Percentiles rank a stretch among this genome's conserved stretches.
Evolutionary conservation across 2,888 invertebrate genomes (phyloP).

Genomic region (Sussaba pulchella): DNA sequence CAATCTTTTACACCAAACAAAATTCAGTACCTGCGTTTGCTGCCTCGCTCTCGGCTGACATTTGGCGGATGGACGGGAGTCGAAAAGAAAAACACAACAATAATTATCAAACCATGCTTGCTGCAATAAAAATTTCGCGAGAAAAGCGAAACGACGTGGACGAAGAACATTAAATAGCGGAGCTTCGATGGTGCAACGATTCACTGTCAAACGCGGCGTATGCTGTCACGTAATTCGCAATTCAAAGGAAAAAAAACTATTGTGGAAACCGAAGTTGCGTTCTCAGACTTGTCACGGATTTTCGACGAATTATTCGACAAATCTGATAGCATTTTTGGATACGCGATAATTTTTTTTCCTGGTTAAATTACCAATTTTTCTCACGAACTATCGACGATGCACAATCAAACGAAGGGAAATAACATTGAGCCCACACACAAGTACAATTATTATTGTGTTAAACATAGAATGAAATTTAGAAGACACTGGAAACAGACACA

Average conservation of each 20-base stretch:
- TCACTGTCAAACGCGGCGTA: background rate
- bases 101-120: conserved; percentile 74
- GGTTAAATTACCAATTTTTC: background rate
- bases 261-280: background rate
- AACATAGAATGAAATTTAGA: conserved; percentile 46
- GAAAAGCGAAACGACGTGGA: conserved; percentile 46
- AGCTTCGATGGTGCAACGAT: background rate
- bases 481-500: conserved; percentile 34
- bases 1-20: conserved; percentile 43
- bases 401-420: background rate
- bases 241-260: conserved; percentile 14
- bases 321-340: conserved; percentile 3
- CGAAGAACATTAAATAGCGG: conserved; percentile 24
- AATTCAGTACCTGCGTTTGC: conserved; percentile 81
- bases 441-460: conserved; percentile 61
- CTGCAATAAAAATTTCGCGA: conserved; percentile 65
- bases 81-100: conserved; percentile 78
- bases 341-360: conserved; percentile 8
- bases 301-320: background rate
- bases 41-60: conserved; percentile 81
- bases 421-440: conserved; percentile 40
- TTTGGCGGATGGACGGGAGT: conserved; percentile 76
- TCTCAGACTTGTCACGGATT: background rate
- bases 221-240: background rate
- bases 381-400: conserved; percentile 21